Percentiles rank a stretch among this genome's conserved stretches.
Evolutionary conservation across 1,140 invertebrate genomes (phyloP).

Genomic region (Chymomyza costata): DNA sequence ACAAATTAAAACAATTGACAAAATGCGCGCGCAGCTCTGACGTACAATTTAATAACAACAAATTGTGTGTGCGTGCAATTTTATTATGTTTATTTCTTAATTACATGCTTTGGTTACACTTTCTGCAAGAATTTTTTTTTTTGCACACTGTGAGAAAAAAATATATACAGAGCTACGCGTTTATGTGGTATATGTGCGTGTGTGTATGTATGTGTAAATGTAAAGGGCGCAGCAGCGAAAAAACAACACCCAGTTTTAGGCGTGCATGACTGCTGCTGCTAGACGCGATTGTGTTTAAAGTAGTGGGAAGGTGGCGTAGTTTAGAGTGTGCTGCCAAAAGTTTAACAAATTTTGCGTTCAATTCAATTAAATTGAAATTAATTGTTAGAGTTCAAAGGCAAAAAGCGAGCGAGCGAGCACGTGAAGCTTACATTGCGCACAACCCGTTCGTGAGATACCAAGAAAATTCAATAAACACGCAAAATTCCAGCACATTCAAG

Average conservation of each 20-base stretch:
- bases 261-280: no score
- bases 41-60: slow-evolving; percentile 5
- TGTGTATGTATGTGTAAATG: slow-evolving; percentile 36
- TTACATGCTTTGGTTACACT: slow-evolving; percentile 21
- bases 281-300: no score
- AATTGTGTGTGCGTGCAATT: slow-evolving; percentile 19
- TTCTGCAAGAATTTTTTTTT: slow-evolving; percentile 19
- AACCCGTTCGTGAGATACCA: slow-evolving; percentile 32
- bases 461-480: slow-evolving; percentile 69
- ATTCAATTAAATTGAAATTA: slow-evolving; percentile 45
- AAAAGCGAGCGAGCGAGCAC: slow-evolving; percentile 6
- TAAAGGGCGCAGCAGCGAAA: slow-evolving; percentile 58
- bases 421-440: slow-evolving; percentile 41
- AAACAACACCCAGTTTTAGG: slow-evolving; percentile 14
- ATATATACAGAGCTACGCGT: no score
- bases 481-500: slow-evolving; percentile 55
- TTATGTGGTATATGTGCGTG: slow-evolving; percentile 13
- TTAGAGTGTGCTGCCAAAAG: no score
- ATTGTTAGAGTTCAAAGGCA: slow-evolving; percentile 40
- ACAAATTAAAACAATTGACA: slow-evolving; percentile 11
- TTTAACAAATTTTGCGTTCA: slow-evolving; percentile 3
- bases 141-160: slow-evolving; percentile 38
- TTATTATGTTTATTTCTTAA: slow-evolving; percentile 25
- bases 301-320: no score
- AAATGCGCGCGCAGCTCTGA: slow-evolving; percentile 22